These are phyloP conservation scores for Salarias fasciatus DNA, from an alignment of 2,797 vertebrate genomes.

Conservation along the genomic window DNA sequence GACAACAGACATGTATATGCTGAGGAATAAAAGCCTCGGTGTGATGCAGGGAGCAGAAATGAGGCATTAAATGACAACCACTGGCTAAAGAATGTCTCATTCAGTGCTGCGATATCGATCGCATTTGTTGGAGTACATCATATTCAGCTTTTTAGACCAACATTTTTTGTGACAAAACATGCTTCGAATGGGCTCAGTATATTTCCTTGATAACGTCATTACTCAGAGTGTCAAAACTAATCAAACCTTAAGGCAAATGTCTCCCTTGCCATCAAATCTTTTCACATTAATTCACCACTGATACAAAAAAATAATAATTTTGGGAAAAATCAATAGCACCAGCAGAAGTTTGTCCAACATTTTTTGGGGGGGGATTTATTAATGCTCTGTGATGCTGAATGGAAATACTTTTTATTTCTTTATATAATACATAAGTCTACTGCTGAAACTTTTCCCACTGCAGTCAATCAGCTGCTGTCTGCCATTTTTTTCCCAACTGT, in stretches of 20 bases:
- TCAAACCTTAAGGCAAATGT: constrained; percentile 46
- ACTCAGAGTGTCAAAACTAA: constrained; percentile 40
- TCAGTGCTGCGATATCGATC: constrained; percentile 30
- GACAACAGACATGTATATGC: constrained; percentile 54
- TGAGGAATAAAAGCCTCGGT: constrained; percentile 38
- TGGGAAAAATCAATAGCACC: constrained; percentile 67
- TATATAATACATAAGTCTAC: too few species aligned
- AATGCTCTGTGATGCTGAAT: constrained; percentile 35
- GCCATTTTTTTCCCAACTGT: constrained; percentile 26
- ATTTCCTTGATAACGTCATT: constrained; percentile 27
- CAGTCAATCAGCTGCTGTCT: constrained; percentile 38
- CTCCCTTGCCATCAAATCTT: constrained; percentile 27
- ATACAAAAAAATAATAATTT: constrained; percentile 43
- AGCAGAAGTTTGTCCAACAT: constrained; percentile 50
- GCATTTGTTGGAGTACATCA: constrained; percentile 28
- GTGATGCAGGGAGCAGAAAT: constrained; percentile 35
- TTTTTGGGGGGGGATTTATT: constrained; percentile 25
- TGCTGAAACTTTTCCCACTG: constrained; percentile 14
- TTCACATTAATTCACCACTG: constrained; percentile 51
- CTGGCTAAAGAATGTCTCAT: constrained; percentile 21
- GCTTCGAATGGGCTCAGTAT: constrained; percentile 37
- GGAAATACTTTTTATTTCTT: constrained; percentile 32
- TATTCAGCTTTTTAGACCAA: constrained; percentile 17
- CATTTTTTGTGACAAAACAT: constrained; percentile 24
- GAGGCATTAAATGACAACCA: constrained; percentile 37